A percentile compares a stretch with the other conserved stretches of the same genome.
Evolutionary conservation across 1,140 invertebrate species (phyloP).

Genomic region (Diploscapter pachys): DNA sequence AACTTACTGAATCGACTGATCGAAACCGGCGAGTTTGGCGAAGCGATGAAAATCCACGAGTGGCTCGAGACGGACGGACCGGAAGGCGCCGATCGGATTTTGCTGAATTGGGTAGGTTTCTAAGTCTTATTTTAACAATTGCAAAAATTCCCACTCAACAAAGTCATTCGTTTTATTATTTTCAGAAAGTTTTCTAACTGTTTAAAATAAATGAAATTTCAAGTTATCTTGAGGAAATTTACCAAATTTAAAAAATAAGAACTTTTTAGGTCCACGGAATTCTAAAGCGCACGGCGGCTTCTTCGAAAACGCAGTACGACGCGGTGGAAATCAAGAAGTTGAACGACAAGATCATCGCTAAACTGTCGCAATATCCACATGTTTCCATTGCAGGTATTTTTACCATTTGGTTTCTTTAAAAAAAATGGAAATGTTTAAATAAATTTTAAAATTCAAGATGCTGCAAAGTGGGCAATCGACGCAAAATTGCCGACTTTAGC

Average conservation of each 20-base stretch:
- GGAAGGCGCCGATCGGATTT: constrained; percentile 79
- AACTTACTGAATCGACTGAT: constrained; percentile 84
- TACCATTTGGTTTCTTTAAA: background rate
- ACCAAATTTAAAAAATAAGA: background rate
- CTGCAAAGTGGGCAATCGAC: constrained; percentile 70
- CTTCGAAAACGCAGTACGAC: constrained; percentile 9
- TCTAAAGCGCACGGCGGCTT: constrained; percentile 5
- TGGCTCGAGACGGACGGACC: constrained; percentile 78
- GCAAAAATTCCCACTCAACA: constrained; percentile 8
- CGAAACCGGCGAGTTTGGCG: constrained; percentile 78
- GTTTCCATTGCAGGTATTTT: constrained; percentile 27
- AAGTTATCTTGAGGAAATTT: no score
- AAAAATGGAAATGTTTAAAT: no score
- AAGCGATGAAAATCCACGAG: constrained; percentile 83
- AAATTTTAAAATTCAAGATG: constrained; percentile 66
- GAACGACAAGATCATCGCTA: constrained; percentile 29
- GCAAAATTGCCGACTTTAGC: constrained; percentile 28
- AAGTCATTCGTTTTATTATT: background rate
- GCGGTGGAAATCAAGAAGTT: constrained; percentile 10
- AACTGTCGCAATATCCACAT: constrained; percentile 32
- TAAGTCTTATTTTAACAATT: background rate
- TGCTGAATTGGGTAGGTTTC: constrained; percentile 82
- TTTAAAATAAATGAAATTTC: no score
- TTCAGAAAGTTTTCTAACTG: no score
- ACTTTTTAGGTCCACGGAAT: constrained; percentile 10